These are phyloP conservation scores for Echeneis naucrates DNA, from an alignment of 2,797 vertebrate genomes.

Conservation along the genomic window DNA sequence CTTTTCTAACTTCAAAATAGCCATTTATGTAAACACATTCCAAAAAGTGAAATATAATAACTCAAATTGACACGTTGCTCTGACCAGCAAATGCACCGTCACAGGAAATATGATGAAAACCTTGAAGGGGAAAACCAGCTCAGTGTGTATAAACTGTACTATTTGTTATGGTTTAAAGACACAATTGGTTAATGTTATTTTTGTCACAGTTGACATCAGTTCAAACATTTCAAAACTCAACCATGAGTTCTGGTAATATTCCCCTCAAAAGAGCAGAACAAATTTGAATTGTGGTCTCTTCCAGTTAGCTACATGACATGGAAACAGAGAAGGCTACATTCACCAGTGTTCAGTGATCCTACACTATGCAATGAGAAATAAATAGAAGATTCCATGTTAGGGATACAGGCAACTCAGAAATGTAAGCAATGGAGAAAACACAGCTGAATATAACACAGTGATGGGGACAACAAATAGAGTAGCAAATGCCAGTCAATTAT, in stretches of 20 bases:
- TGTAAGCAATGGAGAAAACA: conserved; percentile 62
- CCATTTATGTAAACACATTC: conserved; percentile 94
- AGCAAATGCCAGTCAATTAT: conserved; percentile 72
- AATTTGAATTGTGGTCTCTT: conserved; percentile 70
- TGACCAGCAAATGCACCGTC: conserved; percentile 91
- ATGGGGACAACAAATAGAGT: conserved; percentile 66
- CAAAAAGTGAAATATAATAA: conserved; percentile 68
- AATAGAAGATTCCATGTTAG: conserved; percentile 61
- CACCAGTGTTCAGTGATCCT: conserved; percentile 67
- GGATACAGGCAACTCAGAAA: conserved; percentile 62
- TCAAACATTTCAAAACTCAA: conserved; percentile 19
- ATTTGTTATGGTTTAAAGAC: conserved; percentile 8
- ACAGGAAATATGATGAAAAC: conserved; percentile 64
- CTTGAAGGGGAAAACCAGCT: conserved; percentile 25
- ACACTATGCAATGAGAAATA: conserved; percentile 61
- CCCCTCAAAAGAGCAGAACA: conserved; percentile 48
- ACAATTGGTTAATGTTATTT: conserved; percentile 1
- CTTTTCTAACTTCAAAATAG: conserved; percentile 70
- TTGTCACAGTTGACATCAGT: neutral
- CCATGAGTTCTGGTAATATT: conserved; percentile 19
- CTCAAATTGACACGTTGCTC: conserved; percentile 79
- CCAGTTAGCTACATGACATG: conserved; percentile 75
- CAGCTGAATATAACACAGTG: conserved; percentile 63
- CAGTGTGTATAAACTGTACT: conserved; percentile 23
- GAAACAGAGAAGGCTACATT: conserved; percentile 66